A percentile compares a stretch with the other conserved stretches of the same genome.
Evolutionary conservation across 2,797 vertebrate species (phyloP).

Genomic region (Cygnus olor): DNA sequence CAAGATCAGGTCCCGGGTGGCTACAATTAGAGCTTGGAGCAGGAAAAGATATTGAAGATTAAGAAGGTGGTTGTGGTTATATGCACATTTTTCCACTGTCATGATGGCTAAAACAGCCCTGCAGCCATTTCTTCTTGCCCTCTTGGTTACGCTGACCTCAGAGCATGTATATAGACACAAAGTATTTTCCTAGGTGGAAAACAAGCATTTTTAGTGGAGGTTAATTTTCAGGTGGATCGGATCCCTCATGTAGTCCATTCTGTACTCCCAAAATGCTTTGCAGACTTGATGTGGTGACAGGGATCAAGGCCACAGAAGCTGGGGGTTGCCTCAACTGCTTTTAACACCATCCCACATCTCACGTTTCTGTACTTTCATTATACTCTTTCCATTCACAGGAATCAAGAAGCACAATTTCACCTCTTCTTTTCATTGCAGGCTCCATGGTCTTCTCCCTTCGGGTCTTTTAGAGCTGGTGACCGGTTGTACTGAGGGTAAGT

Average conservation of each 20-base stretch:
- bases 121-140: not conserved
- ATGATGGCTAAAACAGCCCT: not conserved
- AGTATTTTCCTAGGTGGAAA: not conserved
- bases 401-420: not conserved
- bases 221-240: not conserved
- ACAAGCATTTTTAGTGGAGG: not conserved
- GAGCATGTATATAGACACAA: not conserved
- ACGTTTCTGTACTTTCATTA: not conserved
- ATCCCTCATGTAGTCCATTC: not conserved
- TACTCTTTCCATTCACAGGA: not conserved
- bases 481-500: not conserved
- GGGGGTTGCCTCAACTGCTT: not conserved
- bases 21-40: constrained; percentile 45
- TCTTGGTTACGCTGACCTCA: not conserved
- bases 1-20: not conserved
- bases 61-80: constrained; percentile 17
- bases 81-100: not conserved
- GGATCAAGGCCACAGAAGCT: not conserved
- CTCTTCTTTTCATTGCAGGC: not conserved
- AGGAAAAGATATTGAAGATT: constrained; percentile 47
- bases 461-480: not conserved
- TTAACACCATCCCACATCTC: not conserved
- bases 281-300: not conserved
- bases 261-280: not conserved
- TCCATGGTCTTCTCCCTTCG: accelerated